Percentiles rank a stretch among this genome's conserved stretches.
Conservation (phyloP, 2,888 invertebrate genomes). For the Nomada fucata region DNA sequence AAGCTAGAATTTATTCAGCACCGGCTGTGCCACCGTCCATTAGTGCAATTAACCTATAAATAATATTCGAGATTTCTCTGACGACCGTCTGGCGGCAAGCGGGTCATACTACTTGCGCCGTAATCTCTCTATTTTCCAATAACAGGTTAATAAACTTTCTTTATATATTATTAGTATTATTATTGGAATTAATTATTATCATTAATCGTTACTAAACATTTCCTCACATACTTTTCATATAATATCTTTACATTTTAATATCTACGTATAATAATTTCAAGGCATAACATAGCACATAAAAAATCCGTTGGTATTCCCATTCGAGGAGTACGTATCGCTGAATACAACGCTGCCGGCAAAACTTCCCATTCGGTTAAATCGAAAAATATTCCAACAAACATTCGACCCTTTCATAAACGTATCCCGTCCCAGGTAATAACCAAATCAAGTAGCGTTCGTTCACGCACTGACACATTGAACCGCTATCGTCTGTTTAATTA, state of each 20-base stretch:
- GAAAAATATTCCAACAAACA: background rate
- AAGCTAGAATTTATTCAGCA: conserved; percentile 5
- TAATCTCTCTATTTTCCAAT: background rate
- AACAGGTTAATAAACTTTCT: background rate
- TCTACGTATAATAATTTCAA: too few relatives aligned
- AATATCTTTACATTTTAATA: too few relatives aligned
- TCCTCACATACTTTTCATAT: too few relatives aligned
- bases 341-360: too few relatives aligned
- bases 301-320: too few relatives aligned
- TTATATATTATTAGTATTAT: background rate
- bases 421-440: background rate
- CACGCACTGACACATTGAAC: background rate
- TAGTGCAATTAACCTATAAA: conserved; percentile 36
- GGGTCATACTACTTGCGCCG: background rate
- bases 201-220: too few relatives aligned
- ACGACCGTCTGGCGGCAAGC: background rate
- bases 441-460: background rate
- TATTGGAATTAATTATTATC: too few relatives aligned
- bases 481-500: conserved; percentile 28
- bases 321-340: too few relatives aligned
- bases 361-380: too few relatives aligned
- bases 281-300: too few relatives aligned
- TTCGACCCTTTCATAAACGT: too few relatives aligned
- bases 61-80: conserved; percentile 5
- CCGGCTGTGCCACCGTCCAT: background rate